Evolutionary conservation across 2,888 invertebrate genomes (phyloP).

Genomic region (Prosapia bicincta): DNA sequence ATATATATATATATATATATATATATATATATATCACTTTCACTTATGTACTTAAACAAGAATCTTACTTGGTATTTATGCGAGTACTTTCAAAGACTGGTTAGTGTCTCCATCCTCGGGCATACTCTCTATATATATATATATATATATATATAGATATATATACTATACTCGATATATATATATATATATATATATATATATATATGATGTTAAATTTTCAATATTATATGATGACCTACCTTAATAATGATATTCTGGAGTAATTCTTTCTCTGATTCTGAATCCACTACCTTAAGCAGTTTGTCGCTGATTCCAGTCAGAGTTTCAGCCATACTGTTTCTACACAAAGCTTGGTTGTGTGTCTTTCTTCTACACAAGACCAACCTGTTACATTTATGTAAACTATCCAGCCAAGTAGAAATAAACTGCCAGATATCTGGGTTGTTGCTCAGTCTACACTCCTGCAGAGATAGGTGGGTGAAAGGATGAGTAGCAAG

Average conservation of each 20-base stretch:
- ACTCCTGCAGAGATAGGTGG: not conserved
- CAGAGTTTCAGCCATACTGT: not conserved
- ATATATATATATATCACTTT: too few species aligned
- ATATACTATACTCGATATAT: too few species aligned
- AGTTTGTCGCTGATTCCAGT: not conserved
- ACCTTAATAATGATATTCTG: not conserved
- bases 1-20: too few species aligned
- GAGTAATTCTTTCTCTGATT: not conserved
- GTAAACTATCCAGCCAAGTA: not conserved
- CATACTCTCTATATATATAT: too few species aligned
- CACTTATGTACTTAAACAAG: too few species aligned
- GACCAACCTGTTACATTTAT: not conserved
- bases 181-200: too few species aligned
- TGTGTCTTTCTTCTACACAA: not conserved
- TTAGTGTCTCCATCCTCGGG: too few species aligned
- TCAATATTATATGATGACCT: too few species aligned
- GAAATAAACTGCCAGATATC: not conserved
- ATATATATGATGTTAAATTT: too few species aligned
- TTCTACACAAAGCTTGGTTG: not conserved
- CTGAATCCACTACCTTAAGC: not conserved
- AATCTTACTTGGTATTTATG: too few species aligned
- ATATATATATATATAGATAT: too few species aligned
- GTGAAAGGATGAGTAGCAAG: not conserved
- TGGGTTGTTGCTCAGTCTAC: not conserved
- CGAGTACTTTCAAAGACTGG: too few species aligned